Conservation (phyloP, 2,113 vertebrate species). For the Cranoglanis bouderius region DNA sequence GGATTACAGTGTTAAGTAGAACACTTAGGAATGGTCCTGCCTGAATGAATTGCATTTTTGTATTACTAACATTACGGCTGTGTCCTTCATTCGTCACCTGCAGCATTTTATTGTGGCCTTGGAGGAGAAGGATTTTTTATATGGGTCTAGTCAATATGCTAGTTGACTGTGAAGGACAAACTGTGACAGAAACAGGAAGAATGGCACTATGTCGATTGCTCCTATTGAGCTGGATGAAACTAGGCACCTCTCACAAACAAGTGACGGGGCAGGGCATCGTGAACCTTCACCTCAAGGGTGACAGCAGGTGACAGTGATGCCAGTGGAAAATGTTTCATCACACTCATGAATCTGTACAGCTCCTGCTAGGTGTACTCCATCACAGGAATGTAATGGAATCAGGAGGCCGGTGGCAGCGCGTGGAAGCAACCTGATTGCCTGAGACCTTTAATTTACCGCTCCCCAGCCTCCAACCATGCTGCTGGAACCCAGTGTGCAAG, state of each 20-base stretch:
- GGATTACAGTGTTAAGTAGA: background rate
- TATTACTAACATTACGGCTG: background rate
- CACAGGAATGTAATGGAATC: constrained; percentile 54
- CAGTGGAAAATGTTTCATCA: constrained; percentile 40
- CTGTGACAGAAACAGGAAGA: constrained; percentile 16
- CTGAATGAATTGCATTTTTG: constrained; percentile 4
- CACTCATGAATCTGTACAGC: constrained; percentile 26
- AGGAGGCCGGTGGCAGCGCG: constrained; percentile 53
- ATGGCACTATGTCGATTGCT: background rate
- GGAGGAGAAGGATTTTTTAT: constrained; percentile 17
- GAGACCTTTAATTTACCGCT: constrained; percentile 66
- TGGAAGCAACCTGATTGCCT: constrained; percentile 62
- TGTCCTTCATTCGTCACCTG: background rate
- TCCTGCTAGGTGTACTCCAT: constrained; percentile 54
- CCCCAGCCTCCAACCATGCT: constrained; percentile 41
- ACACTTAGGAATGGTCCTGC: background rate
- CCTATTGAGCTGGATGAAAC: constrained; percentile 21
- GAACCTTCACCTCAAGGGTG: constrained; percentile 17
- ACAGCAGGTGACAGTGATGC: constrained; percentile 8
- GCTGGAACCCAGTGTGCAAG: constrained; percentile 37
- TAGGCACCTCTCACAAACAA: background rate
- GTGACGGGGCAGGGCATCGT: background rate
- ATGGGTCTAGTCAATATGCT: constrained; percentile 28
- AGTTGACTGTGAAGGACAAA: background rate
- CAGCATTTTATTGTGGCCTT: constrained; percentile 5